Percentiles rank a stretch among this genome's conserved stretches.
Conservation (phyloP, 2,888 invertebrate species). For the Quadroppia sp. region DNA sequence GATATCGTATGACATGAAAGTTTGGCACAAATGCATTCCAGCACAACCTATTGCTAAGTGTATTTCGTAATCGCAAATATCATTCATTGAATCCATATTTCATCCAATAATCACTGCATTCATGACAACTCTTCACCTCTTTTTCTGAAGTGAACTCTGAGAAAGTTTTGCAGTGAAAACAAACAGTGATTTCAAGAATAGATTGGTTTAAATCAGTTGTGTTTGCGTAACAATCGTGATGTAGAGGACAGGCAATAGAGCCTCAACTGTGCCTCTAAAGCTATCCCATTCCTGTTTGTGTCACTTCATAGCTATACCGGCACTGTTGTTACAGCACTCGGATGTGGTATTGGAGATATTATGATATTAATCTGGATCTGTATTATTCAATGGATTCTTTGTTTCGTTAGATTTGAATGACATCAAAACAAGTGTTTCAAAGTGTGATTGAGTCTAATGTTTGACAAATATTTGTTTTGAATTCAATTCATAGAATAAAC, state of each 20-base stretch:
- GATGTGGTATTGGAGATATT: background rate
- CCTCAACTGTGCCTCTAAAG: constrained; percentile 7
- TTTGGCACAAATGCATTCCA: background rate
- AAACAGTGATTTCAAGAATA: background rate
- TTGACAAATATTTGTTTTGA: background rate
- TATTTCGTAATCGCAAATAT: background rate
- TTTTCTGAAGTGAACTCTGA: constrained; percentile 25
- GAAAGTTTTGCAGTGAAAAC: constrained; percentile 21
- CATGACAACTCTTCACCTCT: background rate
- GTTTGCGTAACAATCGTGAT: constrained; percentile 34
- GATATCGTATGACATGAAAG: background rate
- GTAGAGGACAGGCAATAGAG: constrained; percentile 6
- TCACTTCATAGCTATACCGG: constrained; percentile 24
- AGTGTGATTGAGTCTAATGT: background rate
- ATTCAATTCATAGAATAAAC: background rate
- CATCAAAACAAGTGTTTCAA: background rate
- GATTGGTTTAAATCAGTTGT: constrained; percentile 19
- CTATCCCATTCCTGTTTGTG: constrained; percentile 33
- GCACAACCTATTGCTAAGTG: background rate
- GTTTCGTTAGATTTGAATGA: background rate
- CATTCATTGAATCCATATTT: background rate
- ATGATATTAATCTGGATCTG: background rate
- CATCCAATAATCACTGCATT: background rate
- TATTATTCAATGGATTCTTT: background rate
- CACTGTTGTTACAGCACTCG: background rate